Conservation (phyloP, 1,140 invertebrate genomes). For the Temnothorax curvispinosus region DNA sequence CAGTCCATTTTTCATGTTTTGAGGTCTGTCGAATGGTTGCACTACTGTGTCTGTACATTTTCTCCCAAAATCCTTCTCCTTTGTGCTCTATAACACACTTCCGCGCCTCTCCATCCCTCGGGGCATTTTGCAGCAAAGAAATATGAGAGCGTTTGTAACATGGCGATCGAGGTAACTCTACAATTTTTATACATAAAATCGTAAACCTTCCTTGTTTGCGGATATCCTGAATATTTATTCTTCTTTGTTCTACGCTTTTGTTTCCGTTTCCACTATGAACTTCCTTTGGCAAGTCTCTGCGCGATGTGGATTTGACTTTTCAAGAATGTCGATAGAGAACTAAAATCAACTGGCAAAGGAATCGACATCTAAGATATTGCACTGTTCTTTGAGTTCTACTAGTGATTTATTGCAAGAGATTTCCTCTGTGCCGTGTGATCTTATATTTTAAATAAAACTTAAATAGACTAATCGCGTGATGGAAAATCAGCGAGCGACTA, state of each 20-base stretch:
- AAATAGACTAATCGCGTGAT: slow-evolving; percentile 29
- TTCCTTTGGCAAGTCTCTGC: slow-evolving; percentile 48
- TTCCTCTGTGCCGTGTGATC: not conserved
- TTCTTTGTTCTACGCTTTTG: slow-evolving; percentile 56
- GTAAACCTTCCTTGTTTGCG: slow-evolving; percentile 58
- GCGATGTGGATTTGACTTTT: slow-evolving; percentile 59
- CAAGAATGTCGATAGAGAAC: slow-evolving; percentile 61
- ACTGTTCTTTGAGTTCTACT: slow-evolving; percentile 44
- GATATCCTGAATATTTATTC: slow-evolving; percentile 62
- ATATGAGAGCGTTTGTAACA: slow-evolving; percentile 57
- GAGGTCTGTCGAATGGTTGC: slow-evolving; percentile 19
- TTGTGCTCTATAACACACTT: slow-evolving; percentile 51
- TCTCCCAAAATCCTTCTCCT: slow-evolving; percentile 14
- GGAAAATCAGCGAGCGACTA: not conserved
- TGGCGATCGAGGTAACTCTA: slow-evolving; percentile 60
- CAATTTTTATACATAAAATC: slow-evolving; percentile 62
- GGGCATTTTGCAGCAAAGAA: slow-evolving; percentile 51
- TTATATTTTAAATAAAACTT: slow-evolving; percentile 36
- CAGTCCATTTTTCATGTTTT: slow-evolving; percentile 50
- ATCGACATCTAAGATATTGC: slow-evolving; percentile 62
- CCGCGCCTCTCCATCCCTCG: slow-evolving; percentile 39
- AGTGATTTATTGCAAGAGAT: slow-evolving; percentile 49
- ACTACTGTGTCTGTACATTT: slow-evolving; percentile 51
- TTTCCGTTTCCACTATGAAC: slow-evolving; percentile 48
- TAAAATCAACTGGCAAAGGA: slow-evolving; percentile 57